Evolutionary conservation across 1,140 invertebrate species (phyloP), one percentile per base, ranked within the genome.

Genomic region (Papilio glaucus): DNA sequence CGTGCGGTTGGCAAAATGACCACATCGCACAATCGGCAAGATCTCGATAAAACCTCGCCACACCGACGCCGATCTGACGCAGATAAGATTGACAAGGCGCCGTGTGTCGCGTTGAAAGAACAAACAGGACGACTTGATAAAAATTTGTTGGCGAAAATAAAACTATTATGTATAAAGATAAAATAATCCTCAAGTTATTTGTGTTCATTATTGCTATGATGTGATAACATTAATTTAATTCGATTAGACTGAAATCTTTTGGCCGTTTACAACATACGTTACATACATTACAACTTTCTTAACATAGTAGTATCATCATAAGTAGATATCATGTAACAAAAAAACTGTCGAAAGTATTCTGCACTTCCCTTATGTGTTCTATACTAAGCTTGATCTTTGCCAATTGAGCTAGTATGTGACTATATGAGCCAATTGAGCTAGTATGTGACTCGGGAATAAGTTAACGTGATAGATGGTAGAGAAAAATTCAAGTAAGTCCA

Each of bases 41-140:
- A 65, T 41, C 62, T 21, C 37, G 62, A 65, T 39, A 65, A 65
- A 29, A 6, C 18, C 18, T 10, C 62, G 62, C n/a, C 62, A 37
- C 62, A 65, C 29, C 37, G 62, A 37, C 33, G 62, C 33, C 62
- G 62, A 65, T 65, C 15, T 13, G 12, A 65, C 37, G 37, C 37
- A 18, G 62, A 65, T 65, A 65, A 63, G 6, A 63, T n/a, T 63
- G 33, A 41, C 60, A 24, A 15, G 15, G 10, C 33, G 33, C 26
- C 26, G 26, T 62, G 60, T 61, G 21, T 57, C 49, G 21, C 13
- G 45, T 49, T 49, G 21, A 57, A 57, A 21, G 49, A 57, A 49
- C 45, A 49, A 57, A 57, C 10, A 12, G 29, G 29, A 33, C 24
- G 10, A 57, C 21, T 24, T 24, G 49, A 57, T 57, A 57, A 57